Conservation (phyloP, 2,888 invertebrate species). For the Odontomyia ornata region DNA sequence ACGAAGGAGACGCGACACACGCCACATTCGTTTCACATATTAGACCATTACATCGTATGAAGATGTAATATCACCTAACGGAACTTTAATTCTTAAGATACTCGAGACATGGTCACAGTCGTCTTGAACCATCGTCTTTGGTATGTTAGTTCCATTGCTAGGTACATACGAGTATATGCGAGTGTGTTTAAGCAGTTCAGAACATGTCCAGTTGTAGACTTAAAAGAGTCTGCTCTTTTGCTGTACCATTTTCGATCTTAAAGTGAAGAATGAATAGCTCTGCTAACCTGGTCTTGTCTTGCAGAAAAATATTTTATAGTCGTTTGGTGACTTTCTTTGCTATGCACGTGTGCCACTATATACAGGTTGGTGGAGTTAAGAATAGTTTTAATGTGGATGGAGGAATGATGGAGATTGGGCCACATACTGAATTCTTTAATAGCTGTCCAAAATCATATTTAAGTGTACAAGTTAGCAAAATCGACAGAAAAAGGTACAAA, state of each 20-base stretch:
- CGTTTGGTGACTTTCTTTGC: background rate
- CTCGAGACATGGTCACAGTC: conserved; percentile 3
- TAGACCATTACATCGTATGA: conserved; percentile 31
- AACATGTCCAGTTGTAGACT: background rate
- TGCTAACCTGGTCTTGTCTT: background rate
- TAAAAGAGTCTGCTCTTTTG: background rate
- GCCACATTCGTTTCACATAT: background rate
- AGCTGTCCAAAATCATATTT: no score
- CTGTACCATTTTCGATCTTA: background rate
- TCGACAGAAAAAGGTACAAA: no score
- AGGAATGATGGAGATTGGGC: no score
- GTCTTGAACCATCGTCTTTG: background rate
- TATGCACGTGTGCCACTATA: background rate
- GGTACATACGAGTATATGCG: no score
- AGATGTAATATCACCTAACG: conserved; percentile 43
- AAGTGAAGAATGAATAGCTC: background rate
- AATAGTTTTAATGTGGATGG: no score
- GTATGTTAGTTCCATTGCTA: background rate
- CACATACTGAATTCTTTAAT: no score
- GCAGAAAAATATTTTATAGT: conserved; percentile 1
- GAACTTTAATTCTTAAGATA: conserved; percentile 41
- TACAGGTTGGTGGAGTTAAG: no score
- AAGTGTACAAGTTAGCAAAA: no score
- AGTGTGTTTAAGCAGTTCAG: no score
- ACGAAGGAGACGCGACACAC: background rate